These are phyloP conservation scores for Idaea biselata DNA, from an alignment of 2,888 invertebrate species.

Conservation along the genomic window DNA sequence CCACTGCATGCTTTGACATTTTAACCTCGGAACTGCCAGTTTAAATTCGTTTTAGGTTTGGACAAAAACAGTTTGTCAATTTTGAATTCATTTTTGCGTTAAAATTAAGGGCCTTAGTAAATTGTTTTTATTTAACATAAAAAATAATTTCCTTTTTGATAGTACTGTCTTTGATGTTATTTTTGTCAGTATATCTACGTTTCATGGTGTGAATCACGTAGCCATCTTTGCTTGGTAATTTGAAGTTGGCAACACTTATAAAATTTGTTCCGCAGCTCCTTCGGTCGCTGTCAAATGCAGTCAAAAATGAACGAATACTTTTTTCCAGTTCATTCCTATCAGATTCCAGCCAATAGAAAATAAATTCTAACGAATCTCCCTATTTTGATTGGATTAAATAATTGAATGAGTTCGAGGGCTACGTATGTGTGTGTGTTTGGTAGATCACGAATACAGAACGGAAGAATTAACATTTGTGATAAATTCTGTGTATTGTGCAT, in stretches of 20 bases:
- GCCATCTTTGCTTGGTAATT: no score
- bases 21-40: background rate
- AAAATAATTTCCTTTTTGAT: no score
- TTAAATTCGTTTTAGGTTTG: background rate
- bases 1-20: background rate
- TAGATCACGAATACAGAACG: background rate
- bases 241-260: background rate
- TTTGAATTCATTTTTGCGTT: background rate
- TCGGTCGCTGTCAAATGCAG: background rate
- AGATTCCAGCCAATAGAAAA: slow-evolving; percentile 3
- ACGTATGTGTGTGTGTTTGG: background rate
- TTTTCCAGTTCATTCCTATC: background rate
- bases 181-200: no score
- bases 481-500: background rate
- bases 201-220: no score
- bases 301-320: background rate
- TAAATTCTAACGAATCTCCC: background rate
- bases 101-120: background rate
- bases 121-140: no score
- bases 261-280: background rate
- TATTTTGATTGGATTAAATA: background rate
- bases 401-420: background rate
- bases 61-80: background rate
- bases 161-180: no score
- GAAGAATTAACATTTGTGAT: background rate